phyloP scores from a whole-genome alignment of 2,113 vertebrate genomes.

The Callipepla squamata region DNA sequence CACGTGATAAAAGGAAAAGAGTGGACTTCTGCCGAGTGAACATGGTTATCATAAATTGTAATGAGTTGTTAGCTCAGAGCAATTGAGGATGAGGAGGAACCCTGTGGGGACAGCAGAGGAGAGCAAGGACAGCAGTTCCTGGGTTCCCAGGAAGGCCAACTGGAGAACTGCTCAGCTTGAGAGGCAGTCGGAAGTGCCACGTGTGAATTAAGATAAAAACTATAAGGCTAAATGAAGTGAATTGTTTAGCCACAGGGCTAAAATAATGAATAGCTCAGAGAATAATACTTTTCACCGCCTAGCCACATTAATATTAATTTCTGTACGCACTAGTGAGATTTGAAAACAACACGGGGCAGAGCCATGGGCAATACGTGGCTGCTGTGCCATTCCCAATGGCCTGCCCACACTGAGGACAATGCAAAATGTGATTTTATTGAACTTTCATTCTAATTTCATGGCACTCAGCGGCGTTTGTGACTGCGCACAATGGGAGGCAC shows the following conservation, averaged over 20 bases:
- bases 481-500: constrained; percentile 43
- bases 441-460: constrained; percentile 39
- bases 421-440: constrained; percentile 44
- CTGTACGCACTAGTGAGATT: background rate
- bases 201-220: background rate
- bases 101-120: background rate
- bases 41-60: fast-evolving
- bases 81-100: background rate
- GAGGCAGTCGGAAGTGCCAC: background rate
- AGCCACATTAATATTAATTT: constrained; percentile 11
- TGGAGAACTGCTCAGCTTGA: background rate
- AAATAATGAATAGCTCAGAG: constrained; percentile 13
- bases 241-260: background rate
- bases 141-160: background rate
- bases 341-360: constrained; percentile 12
- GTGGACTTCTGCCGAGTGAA: background rate
- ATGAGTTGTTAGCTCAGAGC: background rate
- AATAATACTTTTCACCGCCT: constrained; percentile 57
- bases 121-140: background rate
- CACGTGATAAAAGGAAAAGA: background rate
- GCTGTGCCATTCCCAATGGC: background rate
- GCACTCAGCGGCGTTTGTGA: constrained; percentile 14
- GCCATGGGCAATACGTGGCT: background rate
- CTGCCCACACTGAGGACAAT: constrained; percentile 49
- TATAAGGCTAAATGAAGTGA: background rate